Percentiles rank a stretch among this genome's conserved stretches.
These are phyloP conservation scores for Myanophis thanlyinensis DNA, from an alignment of 2,113 vertebrate species.

Conservation along the genomic window DNA sequence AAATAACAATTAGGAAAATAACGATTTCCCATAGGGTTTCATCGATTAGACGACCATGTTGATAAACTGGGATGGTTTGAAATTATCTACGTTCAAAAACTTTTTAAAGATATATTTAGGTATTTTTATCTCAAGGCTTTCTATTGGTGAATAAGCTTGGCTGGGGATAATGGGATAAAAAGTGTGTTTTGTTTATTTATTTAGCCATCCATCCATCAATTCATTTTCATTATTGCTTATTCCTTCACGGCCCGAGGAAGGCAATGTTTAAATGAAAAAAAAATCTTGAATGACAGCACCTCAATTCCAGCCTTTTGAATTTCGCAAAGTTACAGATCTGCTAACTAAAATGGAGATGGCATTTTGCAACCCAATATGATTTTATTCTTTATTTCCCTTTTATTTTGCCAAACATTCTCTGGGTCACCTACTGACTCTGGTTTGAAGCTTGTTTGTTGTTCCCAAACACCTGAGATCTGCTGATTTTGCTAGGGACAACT, in stretches of 20 bases:
- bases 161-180: background rate
- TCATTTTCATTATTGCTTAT: background rate
- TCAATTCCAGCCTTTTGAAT: background rate
- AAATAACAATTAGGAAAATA: background rate
- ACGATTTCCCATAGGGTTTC: background rate
- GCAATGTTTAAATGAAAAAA: background rate
- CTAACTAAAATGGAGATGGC: background rate
- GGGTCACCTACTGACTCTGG: background rate
- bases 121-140: background rate
- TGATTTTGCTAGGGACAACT: background rate
- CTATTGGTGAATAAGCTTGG: background rate
- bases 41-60: background rate
- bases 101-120: background rate
- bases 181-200: background rate
- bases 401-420: background rate
- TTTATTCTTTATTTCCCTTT: background rate
- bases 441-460: background rate
- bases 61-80: background rate
- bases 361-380: background rate
- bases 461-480: background rate
- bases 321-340: background rate
- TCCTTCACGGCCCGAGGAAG: background rate
- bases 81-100: background rate
- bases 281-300: background rate
- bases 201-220: background rate